Evolutionary conservation across 2,113 vertebrate species (phyloP).

Genomic region (Empidonax traillii): DNA sequence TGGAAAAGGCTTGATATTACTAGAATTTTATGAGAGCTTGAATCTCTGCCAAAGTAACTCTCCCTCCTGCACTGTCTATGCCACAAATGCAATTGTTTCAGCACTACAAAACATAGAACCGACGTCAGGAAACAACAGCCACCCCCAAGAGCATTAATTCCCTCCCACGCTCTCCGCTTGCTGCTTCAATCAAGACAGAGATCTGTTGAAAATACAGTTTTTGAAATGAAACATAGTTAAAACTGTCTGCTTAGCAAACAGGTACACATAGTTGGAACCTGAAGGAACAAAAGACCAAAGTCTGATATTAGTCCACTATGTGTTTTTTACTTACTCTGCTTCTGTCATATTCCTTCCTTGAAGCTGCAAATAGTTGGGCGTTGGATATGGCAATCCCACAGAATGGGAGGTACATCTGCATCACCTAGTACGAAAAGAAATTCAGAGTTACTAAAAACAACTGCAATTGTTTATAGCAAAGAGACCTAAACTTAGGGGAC

Average conservation of each 20-base stretch:
- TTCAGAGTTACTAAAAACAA: not conserved
- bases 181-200: not conserved
- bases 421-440: conserved; percentile 81
- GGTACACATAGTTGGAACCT: not conserved
- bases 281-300: not conserved
- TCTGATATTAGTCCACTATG: not conserved
- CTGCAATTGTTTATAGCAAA: not conserved
- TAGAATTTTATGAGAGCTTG: not conserved
- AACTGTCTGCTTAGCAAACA: not conserved
- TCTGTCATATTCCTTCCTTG: conserved; percentile 97
- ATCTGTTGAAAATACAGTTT: not conserved
- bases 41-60: not conserved
- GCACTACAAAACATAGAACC: not conserved
- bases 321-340: conserved; percentile 87
- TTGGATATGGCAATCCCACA: conserved; percentile 98
- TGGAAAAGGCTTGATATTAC: not conserved
- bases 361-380: conserved; percentile 95
- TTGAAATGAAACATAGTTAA: not conserved
- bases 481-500: not conserved
- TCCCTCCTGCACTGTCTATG: not conserved
- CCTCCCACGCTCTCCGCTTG: not conserved
- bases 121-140: not conserved
- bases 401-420: conserved; percentile 99
- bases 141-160: not conserved
- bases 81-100: not conserved